phyloP scores from a whole-genome alignment of 2,888 invertebrate genomes.

The Melieria crassipennis region DNA sequence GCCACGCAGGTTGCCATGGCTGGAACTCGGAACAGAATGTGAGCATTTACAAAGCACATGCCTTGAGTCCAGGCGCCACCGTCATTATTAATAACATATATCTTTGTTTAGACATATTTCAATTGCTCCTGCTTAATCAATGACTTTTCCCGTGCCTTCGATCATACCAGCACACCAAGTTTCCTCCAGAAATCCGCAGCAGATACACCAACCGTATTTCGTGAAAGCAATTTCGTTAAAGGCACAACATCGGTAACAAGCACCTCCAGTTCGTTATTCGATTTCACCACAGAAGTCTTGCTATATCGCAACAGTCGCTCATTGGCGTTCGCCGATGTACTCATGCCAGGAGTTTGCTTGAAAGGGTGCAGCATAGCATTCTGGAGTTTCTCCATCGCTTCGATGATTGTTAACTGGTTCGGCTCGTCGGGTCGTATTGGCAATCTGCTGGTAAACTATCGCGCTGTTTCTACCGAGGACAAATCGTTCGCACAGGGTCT shows the following conservation, averaged over 20 bases:
- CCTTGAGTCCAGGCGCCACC: neutral
- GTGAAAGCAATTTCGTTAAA: conserved; percentile 23
- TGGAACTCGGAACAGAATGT: conserved; percentile 55
- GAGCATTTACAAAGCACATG: conserved; percentile 7
- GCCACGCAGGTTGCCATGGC: conserved; percentile 76
- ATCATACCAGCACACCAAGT: conserved; percentile 8
- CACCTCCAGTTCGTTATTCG: neutral
- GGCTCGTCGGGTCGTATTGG: conserved; percentile 75
- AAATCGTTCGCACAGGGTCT: conserved; percentile 75
- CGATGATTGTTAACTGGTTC: conserved; percentile 70
- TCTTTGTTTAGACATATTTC: conserved; percentile 54
- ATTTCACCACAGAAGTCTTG: conserved; percentile 15
- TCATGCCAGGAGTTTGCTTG: conserved; percentile 66
- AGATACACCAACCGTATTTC: conserved; percentile 13
- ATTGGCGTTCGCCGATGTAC: conserved; percentile 26
- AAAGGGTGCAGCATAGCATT: conserved; percentile 67
- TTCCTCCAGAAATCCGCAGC: conserved; percentile 8
- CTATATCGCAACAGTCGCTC: conserved; percentile 36
- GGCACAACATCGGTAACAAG: conserved; percentile 3
- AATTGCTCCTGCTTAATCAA: conserved; percentile 49
- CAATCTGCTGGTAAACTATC: conserved; percentile 73
- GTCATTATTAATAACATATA: neutral
- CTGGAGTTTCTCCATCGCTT: conserved; percentile 67
- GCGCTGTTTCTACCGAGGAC: conserved; percentile 71
- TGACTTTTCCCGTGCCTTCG: conserved; percentile 6